A percentile compares a stretch with the other conserved stretches of the same genome.
phyloP scores from a whole-genome alignment of 2,888 invertebrate species.

The Athalia circularis region DNA sequence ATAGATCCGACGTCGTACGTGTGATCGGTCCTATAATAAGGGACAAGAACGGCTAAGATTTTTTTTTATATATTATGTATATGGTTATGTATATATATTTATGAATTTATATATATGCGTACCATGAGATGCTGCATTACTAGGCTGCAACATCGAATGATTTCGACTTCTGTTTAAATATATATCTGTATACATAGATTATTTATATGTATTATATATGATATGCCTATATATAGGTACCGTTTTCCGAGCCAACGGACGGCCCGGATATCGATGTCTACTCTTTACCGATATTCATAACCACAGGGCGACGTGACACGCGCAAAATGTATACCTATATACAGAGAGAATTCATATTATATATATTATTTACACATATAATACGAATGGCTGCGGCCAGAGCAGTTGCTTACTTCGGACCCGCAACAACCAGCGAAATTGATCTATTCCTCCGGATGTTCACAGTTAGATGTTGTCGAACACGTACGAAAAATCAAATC shows the following conservation, averaged over 20 bases:
- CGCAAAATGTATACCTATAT: constrained; percentile 39
- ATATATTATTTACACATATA: neutral
- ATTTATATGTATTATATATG: neutral
- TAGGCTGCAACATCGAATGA: no score
- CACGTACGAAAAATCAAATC: neutral
- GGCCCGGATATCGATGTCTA: constrained; percentile 40
- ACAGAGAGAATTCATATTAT: neutral
- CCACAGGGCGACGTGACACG: constrained; percentile 41
- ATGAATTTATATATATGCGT: no score
- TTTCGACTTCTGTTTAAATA: no score
- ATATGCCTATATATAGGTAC: neutral
- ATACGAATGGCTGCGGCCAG: constrained; percentile 15
- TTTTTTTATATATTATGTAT: no score
- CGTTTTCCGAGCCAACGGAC: neutral
- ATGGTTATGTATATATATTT: no score
- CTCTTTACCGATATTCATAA: constrained; percentile 40
- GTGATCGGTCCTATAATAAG: no score
- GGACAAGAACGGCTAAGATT: no score
- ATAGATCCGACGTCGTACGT: neutral
- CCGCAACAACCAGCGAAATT: constrained; percentile 36
- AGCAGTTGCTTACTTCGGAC: constrained; percentile 12
- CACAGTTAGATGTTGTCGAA: constrained; percentile 31
- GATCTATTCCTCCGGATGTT: constrained; percentile 41
- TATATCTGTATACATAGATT: no score
- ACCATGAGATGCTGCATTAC: no score